Base-by-base conservation (phyloP, 1,140 invertebrate genomes). In the Plutomurus gul region DNA sequence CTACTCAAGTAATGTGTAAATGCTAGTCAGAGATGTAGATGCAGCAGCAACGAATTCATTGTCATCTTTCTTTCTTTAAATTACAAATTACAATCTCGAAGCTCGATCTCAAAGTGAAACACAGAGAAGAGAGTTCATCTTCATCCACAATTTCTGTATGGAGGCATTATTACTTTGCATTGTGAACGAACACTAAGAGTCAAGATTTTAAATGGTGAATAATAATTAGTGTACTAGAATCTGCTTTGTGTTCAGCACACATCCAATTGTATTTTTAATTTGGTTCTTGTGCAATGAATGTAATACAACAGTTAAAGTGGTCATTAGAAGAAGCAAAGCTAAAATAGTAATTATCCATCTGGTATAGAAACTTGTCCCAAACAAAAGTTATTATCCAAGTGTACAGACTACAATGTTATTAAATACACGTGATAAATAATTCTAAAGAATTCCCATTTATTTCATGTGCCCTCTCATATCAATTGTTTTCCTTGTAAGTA, bases 221-320 rank as follows among this genome's bases (percentile, higher is more conserved):
- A 65, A 65, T 65, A 65, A 65, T 65, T 65, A 65, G 56, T 65
- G 27, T 65, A 65, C 56, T n/a, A n/a, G n/a, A 33, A 65, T 33
- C 27, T 30, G 27, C 18, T 51, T 51, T 51, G 25, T 51, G n/a
- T 51, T 22, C 47, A 51, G 11, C 25, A 51, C 25, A 51, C 5
- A 6, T 51, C 47, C 47, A 51, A 51, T 51, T 51, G 47, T 51
- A 51, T 51, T 51, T 51, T 51, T 51, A 51, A 51, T 51, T 51
- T 51, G 3, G 18, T 10, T n/a, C n/a, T 6, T 51, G 25, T 22
- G 5, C 47, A 22, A 22, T 51, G 18, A 8, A 51, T 22, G 20
- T 51, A 51, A n/a, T n/a, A n/a, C n/a, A n/a, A n/a, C n/a, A n/a
- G n/a, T n/a, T n/a, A n/a, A n/a, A n/a, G n/a, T n/a, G n/a, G n/a